Evolutionary conservation across 1,140 invertebrate genomes (phyloP), one percentile per base, ranked within the genome.

Genomic region (Melipona quadrifasciata): DNA sequence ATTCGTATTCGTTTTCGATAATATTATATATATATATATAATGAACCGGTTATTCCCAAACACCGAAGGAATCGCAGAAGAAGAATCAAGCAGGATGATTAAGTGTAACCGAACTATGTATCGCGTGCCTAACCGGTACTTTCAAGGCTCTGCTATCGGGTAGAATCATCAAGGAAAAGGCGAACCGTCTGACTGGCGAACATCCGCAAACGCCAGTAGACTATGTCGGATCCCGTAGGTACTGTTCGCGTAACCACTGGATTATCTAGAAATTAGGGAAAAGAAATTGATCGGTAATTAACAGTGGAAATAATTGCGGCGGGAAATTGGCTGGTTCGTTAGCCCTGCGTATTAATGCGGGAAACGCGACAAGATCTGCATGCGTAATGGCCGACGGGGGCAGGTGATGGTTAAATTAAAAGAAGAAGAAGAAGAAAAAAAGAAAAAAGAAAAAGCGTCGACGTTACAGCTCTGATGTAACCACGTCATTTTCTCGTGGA

Each of bases 301-400:
- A 70, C 70, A 70, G 65, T 39, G 31, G 51, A 70, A 27, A 57
- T 71, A 71, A 70, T 82, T 65, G 58, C 51, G 3, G 19, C 19
- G 34, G 11, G 70, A 78, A 83, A 78, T 47, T 77, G 31, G 0
- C 27, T 19, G 75, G 74, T n/a, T 83, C 75, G 81, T 83, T 83
- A 78, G 31, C 24, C 34, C 21, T 27, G 74, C 39, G 78, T 70
- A 78, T 78, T 83, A 83, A 83, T 83, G 78, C 53, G 75, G 81
- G 81, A 83, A 83, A 83, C 19, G 55, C 65, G 81, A 83, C 81
- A 83, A 83, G 81, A 83, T 83, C 81, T 83, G 65, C 81, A 83
- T 83, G 65, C 65, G 34, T 83, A 83, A 83, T 78, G 6, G 16
- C 10, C 5, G n/a, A n/a, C 17, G 11, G 34, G 55, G 53, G 55